phyloP scores from a whole-genome alignment of 2,797 vertebrate genomes.

The Pseudomugil gertrudae region DNA sequence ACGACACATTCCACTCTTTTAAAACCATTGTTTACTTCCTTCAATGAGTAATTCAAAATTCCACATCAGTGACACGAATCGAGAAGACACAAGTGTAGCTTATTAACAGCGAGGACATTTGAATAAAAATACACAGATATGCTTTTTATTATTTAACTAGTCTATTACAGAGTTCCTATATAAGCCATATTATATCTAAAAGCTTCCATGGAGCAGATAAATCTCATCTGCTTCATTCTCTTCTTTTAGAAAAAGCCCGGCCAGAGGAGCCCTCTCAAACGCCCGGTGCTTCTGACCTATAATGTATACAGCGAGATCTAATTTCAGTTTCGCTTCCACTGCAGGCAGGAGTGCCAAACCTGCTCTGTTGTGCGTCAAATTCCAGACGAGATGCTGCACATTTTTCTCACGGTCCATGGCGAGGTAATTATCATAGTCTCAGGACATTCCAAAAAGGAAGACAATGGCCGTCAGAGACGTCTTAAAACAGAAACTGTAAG shows the following conservation, averaged over 20 bases:
- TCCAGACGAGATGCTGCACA: constrained; percentile 38
- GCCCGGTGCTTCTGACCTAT: constrained; percentile 22
- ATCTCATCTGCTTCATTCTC: constrained; percentile 24
- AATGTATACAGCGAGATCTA: neutral
- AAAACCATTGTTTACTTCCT: constrained; percentile 30
- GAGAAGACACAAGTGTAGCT: constrained; percentile 6
- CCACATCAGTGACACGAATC: constrained; percentile 1
- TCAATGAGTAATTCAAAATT: constrained; percentile 12
- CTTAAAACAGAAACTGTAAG: constrained; percentile 10
- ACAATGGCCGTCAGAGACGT: constrained; percentile 22
- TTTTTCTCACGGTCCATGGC: constrained; percentile 46
- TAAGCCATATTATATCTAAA: constrained; percentile 25
- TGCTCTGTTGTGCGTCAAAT: constrained; percentile 36
- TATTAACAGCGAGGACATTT: constrained; percentile 31
- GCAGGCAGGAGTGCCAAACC: constrained; percentile 32
- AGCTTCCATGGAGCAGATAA: constrained; percentile 6
- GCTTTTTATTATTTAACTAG: constrained; percentile 13
- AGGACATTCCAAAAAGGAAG: constrained; percentile 27
- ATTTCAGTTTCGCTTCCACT: neutral
- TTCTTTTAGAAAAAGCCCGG: constrained; percentile 3
- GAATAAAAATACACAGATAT: neutral
- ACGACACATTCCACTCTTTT: constrained; percentile 33
- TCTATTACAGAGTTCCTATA: constrained; percentile 5
- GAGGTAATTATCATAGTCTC: constrained; percentile 13
- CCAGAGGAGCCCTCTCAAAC: neutral